These are phyloP conservation scores for Prunella strophiata DNA, from an alignment of 2,797 vertebrate genomes.

Conservation along the genomic window DNA sequence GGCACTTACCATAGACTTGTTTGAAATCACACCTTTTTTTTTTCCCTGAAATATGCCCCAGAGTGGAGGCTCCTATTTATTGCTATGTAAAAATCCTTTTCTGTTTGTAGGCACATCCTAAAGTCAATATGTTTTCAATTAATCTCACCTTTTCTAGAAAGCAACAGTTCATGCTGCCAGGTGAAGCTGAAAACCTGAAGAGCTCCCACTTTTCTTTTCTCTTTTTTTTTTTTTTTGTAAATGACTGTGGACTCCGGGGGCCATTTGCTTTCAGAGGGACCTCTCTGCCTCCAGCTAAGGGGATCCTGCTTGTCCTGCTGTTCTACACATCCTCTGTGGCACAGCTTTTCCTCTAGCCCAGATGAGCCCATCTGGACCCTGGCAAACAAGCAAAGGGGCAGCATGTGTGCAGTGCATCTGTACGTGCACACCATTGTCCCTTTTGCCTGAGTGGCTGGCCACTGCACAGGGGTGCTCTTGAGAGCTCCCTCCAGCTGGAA, in stretches of 20 bases:
- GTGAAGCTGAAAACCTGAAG: background rate
- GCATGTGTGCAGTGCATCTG: accelerated
- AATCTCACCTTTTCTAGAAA: background rate
- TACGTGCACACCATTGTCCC: accelerated
- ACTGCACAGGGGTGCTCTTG: background rate
- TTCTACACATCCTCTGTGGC: background rate
- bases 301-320: background rate
- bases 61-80: background rate
- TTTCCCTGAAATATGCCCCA: background rate
- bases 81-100: background rate
- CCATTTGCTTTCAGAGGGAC: accelerated
- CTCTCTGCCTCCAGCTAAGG: background rate
- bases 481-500: background rate
- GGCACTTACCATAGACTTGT: background rate
- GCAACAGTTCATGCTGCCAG: accelerated
- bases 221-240: background rate
- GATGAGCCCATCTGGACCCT: background rate
- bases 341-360: background rate
- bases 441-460: background rate
- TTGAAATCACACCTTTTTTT: background rate
- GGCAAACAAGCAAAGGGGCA: background rate
- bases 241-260: background rate
- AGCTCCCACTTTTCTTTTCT: background rate
- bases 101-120: accelerated
- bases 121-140: background rate